Evolutionary conservation across 1,140 invertebrate genomes (phyloP), one percentile per base, ranked within the genome.

Genomic region (Bombus picipes): DNA sequence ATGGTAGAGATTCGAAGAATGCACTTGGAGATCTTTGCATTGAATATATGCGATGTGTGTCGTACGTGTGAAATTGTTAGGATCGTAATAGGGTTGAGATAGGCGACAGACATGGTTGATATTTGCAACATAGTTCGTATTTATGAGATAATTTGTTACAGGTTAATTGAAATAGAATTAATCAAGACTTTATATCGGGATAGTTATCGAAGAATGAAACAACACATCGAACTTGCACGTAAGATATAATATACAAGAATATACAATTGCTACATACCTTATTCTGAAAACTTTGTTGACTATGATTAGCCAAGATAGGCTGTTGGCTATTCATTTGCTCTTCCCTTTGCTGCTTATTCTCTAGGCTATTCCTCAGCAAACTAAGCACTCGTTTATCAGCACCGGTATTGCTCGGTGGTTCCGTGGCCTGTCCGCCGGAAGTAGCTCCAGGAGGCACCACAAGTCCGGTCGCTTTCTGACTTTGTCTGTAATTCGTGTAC

Each of bases 371-470:
- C 88, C 97, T 95, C 66, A 97, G 91, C 81, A 97, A 96, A 90
- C 96, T 97, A 76, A 97, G 93, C 32, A 97, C 96, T 68, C 96
- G 95, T 92, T 97, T 97, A 91, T 97, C 96, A 37, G 96, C 96
- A 32, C 96, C 96, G 18, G 95, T 92, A 66, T 93, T 94, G 41
- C 89, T 92, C 2, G 94, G 90, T 39, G 91, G 92, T 70, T 94
- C 93, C 10, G 65, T n/a, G 12, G 85, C 57, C 3, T 87, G 89
- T 0, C 89, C 88, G 0, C 81, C 70, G 22, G 81, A 78, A 34
- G 62, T 79, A 1, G 41, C 70, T 1, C 73, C 78, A 18, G 41
- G 8, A 0, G 75, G 37, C 0, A 62, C 15, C 3, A 68, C n/a
- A 0, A 47, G 41, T 13, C 74, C 71, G 0, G 53, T 28, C 5